Evolutionary conservation across 2,797 vertebrate species (phyloP).

Genomic region (Notoglanidium macrostoma): DNA sequence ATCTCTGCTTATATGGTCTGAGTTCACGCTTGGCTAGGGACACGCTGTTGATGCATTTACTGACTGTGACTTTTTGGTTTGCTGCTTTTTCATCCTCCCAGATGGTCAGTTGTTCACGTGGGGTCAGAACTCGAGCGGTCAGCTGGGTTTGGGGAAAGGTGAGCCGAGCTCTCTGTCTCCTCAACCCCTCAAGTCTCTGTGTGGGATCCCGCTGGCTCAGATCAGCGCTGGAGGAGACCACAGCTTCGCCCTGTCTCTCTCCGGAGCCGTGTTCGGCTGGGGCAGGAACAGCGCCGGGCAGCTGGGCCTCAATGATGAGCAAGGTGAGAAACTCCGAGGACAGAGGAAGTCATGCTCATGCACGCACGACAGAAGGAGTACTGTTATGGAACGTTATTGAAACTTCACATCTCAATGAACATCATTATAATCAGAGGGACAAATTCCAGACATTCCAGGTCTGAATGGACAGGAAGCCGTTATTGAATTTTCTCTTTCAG

Average conservation of each 20-base stretch:
- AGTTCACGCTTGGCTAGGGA: not conserved
- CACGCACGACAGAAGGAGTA: not conserved
- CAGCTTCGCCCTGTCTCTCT: slow-evolving; percentile 84
- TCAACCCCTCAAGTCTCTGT: slow-evolving; percentile 73
- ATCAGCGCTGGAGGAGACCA: slow-evolving; percentile 83
- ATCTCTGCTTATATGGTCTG: not conserved
- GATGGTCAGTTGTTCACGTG: slow-evolving; percentile 89
- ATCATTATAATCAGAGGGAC: not conserved
- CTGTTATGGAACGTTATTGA: not conserved
- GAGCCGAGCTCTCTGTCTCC: slow-evolving; percentile 71
- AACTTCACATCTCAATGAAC: not conserved
- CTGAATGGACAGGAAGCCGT: too few species aligned
- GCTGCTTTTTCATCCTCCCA: not conserved
- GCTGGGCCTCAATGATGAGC: slow-evolving; percentile 86
- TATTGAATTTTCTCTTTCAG: not conserved
- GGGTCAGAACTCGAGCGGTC: slow-evolving; percentile 90
- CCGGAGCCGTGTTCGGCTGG: slow-evolving; percentile 84
- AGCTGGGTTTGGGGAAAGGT: slow-evolving; percentile 86
- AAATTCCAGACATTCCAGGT: not conserved
- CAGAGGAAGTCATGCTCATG: not conserved
- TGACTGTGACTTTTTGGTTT: not conserved
- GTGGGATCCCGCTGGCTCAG: slow-evolving; percentile 78
- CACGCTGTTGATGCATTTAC: too few species aligned
- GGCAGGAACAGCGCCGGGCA: slow-evolving; percentile 83
- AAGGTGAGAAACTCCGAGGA: slow-evolving; percentile 69